Conservation (phyloP, 2,797 vertebrate species). For the Ficedula albicollis region DNA sequence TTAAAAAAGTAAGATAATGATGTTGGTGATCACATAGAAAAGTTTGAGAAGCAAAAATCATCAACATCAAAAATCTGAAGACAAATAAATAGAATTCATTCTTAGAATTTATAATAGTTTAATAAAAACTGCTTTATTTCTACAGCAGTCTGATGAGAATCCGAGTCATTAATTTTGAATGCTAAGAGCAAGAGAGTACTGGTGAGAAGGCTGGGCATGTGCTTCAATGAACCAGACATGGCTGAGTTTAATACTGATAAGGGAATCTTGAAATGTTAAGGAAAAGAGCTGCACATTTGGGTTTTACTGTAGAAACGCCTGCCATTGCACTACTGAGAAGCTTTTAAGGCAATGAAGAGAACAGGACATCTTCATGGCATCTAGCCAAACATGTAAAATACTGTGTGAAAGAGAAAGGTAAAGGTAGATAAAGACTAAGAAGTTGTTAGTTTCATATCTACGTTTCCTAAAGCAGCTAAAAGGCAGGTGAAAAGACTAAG, state of each 20-base stretch:
- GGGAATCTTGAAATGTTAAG: background rate
- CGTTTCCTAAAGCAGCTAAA: background rate
- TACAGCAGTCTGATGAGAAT: background rate
- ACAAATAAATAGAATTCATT: background rate
- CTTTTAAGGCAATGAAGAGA: background rate
- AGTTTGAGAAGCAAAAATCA: background rate
- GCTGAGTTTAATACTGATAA: background rate
- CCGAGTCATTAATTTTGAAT: background rate
- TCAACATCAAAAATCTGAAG: background rate
- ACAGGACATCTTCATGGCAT: background rate
- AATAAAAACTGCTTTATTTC: background rate
- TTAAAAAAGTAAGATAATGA: background rate
- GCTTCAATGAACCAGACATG: background rate
- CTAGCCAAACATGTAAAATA: background rate
- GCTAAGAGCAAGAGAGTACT: background rate
- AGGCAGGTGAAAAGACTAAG: background rate
- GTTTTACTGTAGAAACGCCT: background rate
- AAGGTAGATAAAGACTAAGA: background rate
- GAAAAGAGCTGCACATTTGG: background rate
- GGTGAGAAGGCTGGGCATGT: background rate
- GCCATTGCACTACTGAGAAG: background rate
- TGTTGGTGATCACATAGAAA: background rate
- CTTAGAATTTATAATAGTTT: background rate
- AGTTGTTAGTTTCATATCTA: background rate
- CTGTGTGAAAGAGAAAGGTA: background rate